Base-by-base conservation (phyloP, 2,113 vertebrate species). In the Calyptommatus sinebrachiatus region DNA sequence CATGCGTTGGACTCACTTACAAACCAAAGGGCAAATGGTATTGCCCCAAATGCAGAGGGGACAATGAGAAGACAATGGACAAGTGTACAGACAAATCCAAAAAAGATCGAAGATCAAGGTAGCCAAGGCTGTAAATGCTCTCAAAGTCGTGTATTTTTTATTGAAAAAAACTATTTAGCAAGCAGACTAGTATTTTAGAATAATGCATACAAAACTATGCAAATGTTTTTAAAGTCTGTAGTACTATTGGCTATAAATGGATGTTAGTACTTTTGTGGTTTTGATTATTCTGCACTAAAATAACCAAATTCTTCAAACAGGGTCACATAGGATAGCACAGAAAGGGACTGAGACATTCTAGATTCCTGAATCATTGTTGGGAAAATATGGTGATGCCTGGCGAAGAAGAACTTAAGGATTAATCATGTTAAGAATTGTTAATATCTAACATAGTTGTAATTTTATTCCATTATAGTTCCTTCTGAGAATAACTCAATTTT, bases 11-110 rank as follows among this genome's bases (percentile, higher is more conserved):
- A 81, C 96, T 99, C 71, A 99, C 97, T 7, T 99, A 99, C 88
- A 99, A 99, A 88, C 97, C 97, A 72, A 99, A 99, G 92, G 97
- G 97, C 77, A 98, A 97, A 83, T 99, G 97, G 97, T 99, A 97
- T 87, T 99, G 97, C 89, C 97, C 97, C 73, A 97, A 97, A 88
- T 99, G 97, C 92, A 96, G 97, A 90, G 97, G 97, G 89, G 97
- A 98, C 94, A 98, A 93, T 83, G 97, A 99, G 95, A 99, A 98
- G 93, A 99, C 97, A 0, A 99, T 99, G 97, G 97, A 97, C 96
- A 99, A 96, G 95, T 97, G 95, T 92, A 95, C 97, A 83, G 97
- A 99, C 92, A 99, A 97, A 93, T 96, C 96, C 91, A 97, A 96
- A 96, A 98, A 97, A 82, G 97, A 99, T 82, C 96, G 97, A 83